phyloP scores from a whole-genome alignment of 2,113 vertebrate genomes.

The Willisornis vidua region DNA sequence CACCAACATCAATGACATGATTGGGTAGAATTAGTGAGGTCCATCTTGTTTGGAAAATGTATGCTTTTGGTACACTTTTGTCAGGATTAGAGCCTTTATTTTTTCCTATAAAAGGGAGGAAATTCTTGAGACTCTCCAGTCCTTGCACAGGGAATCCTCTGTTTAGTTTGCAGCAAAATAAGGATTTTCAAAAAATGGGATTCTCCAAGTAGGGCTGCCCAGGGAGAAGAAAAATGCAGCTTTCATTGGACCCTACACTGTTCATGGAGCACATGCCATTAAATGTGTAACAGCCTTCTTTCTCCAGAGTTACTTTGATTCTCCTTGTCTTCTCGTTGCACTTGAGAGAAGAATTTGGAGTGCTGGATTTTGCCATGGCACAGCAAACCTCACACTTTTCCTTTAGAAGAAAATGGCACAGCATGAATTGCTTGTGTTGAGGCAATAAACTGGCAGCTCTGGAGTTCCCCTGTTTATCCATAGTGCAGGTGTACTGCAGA shows the following conservation, averaged over 20 bases:
- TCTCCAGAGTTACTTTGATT: background rate
- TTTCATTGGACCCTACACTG: background rate
- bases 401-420: background rate
- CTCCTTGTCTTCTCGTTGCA: background rate
- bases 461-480: background rate
- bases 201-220: background rate
- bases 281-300: background rate
- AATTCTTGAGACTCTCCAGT: background rate
- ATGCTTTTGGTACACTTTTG: background rate
- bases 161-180: background rate
- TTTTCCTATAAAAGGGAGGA: background rate
- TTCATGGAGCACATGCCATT: background rate
- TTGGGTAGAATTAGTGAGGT: background rate
- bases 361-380: background rate
- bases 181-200: background rate
- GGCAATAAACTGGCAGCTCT: background rate
- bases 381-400: background rate
- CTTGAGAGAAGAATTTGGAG: constrained; percentile 6
- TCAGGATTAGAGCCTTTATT: background rate
- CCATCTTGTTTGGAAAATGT: background rate
- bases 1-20: background rate
- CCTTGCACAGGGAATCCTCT: background rate
- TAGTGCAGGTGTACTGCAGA: background rate
- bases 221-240: background rate
- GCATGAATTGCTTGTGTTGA: background rate